Conservation (phyloP, 2,797 vertebrate species). For the Alectoris magna region DNA sequence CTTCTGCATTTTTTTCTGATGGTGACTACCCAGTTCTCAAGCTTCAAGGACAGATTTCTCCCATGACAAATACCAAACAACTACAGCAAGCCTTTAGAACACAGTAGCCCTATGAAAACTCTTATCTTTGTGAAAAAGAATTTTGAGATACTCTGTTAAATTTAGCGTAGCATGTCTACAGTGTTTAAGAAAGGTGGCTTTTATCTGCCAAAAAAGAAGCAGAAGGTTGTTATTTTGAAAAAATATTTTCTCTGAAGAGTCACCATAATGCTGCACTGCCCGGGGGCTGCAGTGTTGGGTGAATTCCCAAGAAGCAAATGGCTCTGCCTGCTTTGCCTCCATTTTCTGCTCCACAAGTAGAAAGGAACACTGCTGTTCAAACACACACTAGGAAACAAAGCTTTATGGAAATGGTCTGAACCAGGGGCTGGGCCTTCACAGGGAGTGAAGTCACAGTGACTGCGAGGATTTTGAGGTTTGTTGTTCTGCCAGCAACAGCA, state of each 20-base stretch:
- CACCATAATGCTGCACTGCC: background rate
- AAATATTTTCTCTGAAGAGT: background rate
- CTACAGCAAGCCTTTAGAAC: background rate
- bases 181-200: background rate
- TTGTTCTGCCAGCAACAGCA: constrained; percentile 10
- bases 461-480: constrained; percentile 10
- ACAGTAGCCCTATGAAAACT: background rate
- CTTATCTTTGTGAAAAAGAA: background rate
- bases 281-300: background rate
- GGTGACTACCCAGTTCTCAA: background rate
- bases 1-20: constrained; percentile 14
- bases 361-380: background rate
- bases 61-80: background rate
- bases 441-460: background rate
- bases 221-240: background rate
- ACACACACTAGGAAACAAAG: background rate
- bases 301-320: background rate
- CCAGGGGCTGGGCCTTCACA: background rate
- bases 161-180: background rate
- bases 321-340: background rate
- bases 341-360: background rate
- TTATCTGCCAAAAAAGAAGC: background rate
- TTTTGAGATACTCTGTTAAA: background rate
- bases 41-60: background rate
- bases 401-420: background rate